Conservation (phyloP, 2,113 vertebrate genomes). For the Cyprinus carpio region DNA sequence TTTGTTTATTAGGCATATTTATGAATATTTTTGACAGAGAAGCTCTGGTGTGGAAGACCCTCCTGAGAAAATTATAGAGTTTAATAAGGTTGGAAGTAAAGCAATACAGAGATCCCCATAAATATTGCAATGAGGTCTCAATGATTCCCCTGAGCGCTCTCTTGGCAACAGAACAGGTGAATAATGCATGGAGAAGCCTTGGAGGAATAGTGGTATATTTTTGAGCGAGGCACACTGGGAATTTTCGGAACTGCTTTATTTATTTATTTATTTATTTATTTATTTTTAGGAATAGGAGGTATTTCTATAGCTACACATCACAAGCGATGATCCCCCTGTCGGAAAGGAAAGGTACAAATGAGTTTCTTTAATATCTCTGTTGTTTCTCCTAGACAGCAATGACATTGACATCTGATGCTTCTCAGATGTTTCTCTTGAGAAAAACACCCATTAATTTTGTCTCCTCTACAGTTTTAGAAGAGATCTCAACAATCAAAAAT, state of each 20-base stretch:
- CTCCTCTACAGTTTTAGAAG: background rate
- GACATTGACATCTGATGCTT: background rate
- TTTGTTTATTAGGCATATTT: constrained; percentile 57
- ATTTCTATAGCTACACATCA: background rate
- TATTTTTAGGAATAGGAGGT: background rate
- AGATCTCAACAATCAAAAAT: background rate
- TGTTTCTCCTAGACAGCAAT: background rate
- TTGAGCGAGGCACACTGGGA: constrained; percentile 67
- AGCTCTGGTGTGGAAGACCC: constrained; percentile 32
- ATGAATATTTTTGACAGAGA: constrained; percentile 53
- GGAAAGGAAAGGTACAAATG: background rate
- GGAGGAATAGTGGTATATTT: constrained; percentile 71
- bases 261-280: background rate
- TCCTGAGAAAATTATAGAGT: constrained; percentile 53
- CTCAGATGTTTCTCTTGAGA: background rate
- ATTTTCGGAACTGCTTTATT: constrained; percentile 55
- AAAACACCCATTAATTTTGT: background rate
- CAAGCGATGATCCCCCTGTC: background rate
- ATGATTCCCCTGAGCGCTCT: constrained; percentile 73
- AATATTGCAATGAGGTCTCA: constrained; percentile 75
- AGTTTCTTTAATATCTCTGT: background rate
- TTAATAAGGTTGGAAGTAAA: constrained; percentile 58
- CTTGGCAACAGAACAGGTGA: constrained; percentile 72
- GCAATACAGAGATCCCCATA: constrained; percentile 68
- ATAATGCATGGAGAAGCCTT: constrained; percentile 73